Percentiles rank a stretch among this genome's conserved stretches.
phyloP scores from a whole-genome alignment of 2,888 invertebrate species.

The Ochlodes sylvanus region DNA sequence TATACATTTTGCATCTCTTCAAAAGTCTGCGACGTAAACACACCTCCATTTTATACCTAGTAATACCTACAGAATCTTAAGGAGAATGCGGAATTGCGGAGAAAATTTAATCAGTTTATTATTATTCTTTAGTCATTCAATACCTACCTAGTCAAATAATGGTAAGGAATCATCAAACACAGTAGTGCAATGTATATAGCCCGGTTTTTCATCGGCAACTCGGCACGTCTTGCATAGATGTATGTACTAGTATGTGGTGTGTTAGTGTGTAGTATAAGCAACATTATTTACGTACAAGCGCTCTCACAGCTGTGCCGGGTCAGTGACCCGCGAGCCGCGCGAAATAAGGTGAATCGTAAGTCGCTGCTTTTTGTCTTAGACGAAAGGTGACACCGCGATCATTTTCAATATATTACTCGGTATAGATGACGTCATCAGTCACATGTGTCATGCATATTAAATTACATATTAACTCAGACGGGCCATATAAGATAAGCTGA shows the following conservation, averaged over 20 bases:
- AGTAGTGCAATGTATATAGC: too few species aligned
- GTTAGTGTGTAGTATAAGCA: constrained; percentile 47
- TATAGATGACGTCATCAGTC: constrained; percentile 26
- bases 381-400: constrained; percentile 55
- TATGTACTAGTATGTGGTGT: constrained; percentile 15
- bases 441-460: constrained; percentile 35
- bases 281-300: constrained; percentile 64
- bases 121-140: too few species aligned
- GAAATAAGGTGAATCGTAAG: constrained; percentile 79
- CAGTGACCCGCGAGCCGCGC: constrained; percentile 69
- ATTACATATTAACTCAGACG: constrained; percentile 22
- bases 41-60: too few species aligned
- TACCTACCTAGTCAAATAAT: too few species aligned
- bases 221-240: constrained; percentile 36
- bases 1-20: too few species aligned
- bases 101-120: too few species aligned
- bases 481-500: constrained; percentile 35
- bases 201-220: constrained; percentile 39
- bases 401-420: constrained; percentile 45
- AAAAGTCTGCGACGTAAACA: too few species aligned
- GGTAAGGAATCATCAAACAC: too few species aligned
- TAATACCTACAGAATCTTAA: too few species aligned
- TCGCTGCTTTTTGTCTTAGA: constrained; percentile 62
- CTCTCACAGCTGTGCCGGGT: constrained; percentile 75
- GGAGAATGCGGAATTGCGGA: too few species aligned